Conservation (phyloP, 1,140 invertebrate species). For the Drosophila pallidifrons region DNA sequence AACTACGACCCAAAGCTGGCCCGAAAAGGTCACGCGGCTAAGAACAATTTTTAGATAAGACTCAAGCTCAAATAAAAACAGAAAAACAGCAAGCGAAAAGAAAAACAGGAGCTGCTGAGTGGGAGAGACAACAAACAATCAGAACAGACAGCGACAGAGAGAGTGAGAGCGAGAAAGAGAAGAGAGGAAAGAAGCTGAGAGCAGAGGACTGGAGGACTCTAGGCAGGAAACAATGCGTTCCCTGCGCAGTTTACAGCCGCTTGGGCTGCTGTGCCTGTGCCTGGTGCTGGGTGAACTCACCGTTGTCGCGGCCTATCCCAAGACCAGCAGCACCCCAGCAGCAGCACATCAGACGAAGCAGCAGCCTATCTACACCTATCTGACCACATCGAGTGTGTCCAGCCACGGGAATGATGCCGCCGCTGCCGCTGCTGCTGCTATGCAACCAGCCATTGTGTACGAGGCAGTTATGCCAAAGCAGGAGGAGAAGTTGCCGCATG, state of each 20-base stretch:
- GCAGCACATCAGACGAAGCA: slow-evolving; percentile 37
- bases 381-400: slow-evolving; percentile 72
- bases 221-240: slow-evolving; percentile 59
- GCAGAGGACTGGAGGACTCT: slow-evolving; percentile 5
- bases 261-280: slow-evolving; percentile 53
- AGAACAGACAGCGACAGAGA: no score
- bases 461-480: slow-evolving; percentile 64
- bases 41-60: slow-evolving; percentile 67
- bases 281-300: slow-evolving; percentile 31
- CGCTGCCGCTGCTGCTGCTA: slow-evolving; percentile 1
- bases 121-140: slow-evolving; percentile 6
- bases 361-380: slow-evolving; percentile 63
- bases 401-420: slow-evolving; percentile 44
- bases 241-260: slow-evolving; percentile 46
- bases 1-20: neutral
- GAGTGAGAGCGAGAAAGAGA: slow-evolving; percentile 7
- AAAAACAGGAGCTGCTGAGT: neutral
- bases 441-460: slow-evolving; percentile 73
- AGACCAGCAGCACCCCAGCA: slow-evolving; percentile 47
- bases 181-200: slow-evolving; percentile 6
- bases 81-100: slow-evolving; percentile 15
- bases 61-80: slow-evolving; percentile 61
- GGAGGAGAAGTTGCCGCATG: slow-evolving; percentile 15
- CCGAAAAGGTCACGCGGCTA: slow-evolving; percentile 40
- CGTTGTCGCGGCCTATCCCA: slow-evolving; percentile 48